Percentiles rank a stretch among this genome's conserved stretches.
Evolutionary conservation across 2,113 vertebrate species (phyloP).

Genomic region (Myrmophylax atrothorax): DNA sequence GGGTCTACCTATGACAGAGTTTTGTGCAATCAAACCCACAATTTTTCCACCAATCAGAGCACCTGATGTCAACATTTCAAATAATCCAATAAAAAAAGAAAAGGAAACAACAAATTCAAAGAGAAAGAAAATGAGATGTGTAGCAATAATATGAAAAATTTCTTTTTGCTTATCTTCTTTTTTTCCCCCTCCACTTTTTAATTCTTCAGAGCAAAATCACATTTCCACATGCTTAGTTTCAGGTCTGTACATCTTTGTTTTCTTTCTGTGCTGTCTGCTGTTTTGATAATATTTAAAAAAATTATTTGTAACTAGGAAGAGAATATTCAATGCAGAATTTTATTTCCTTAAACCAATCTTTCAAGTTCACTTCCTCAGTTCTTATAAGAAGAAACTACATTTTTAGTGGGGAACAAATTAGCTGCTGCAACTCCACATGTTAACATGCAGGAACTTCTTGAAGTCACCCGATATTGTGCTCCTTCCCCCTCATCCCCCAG

Average conservation of each 20-base stretch:
- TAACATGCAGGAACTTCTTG: not conserved
- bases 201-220: not conserved
- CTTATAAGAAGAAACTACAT: not conserved
- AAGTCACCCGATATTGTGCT: not conserved
- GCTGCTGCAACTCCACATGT: not conserved
- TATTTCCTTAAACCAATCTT: not conserved
- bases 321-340: not conserved
- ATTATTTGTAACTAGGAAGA: not conserved
- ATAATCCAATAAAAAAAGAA: not conserved
- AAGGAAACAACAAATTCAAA: not conserved
- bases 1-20: not conserved
- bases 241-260: not conserved
- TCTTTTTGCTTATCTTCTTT: not conserved
- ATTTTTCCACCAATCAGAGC: not conserved
- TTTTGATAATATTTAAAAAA: not conserved
- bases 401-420: not conserved
- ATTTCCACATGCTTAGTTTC: not conserved
- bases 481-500: fast-evolving
- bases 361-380: not conserved
- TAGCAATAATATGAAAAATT: not conserved
- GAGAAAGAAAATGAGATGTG: not conserved
- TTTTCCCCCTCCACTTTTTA: not conserved
- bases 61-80: not conserved
- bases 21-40: not conserved
- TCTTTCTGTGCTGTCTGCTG: not conserved